Conservation (phyloP, 2,113 vertebrate genomes). For the Bubalus kerabau region DNA sequence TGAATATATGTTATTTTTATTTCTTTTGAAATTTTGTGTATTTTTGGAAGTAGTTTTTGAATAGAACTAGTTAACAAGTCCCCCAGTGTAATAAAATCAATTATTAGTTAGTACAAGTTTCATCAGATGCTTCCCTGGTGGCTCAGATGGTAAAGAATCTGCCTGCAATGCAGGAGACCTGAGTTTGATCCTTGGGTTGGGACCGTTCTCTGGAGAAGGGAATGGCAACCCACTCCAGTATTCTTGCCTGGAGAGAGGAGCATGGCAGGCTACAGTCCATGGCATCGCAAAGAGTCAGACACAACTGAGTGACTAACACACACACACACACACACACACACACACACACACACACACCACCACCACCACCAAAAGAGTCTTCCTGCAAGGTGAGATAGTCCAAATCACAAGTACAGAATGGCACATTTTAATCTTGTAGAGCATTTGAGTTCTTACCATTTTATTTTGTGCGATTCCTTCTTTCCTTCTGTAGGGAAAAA, state of each 20-base stretch:
- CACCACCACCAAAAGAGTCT: background rate
- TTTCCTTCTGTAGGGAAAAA: background rate
- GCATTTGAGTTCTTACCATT: background rate
- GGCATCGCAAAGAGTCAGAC: background rate
- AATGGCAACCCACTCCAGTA: background rate
- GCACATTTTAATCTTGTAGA: background rate
- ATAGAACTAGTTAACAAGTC: background rate
- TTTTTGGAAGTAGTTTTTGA: slow-evolving; percentile 19
- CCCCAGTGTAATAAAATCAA: background rate
- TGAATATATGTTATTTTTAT: background rate
- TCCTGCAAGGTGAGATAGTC: background rate
- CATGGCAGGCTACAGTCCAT: background rate
- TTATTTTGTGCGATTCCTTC: background rate
- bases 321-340: background rate
- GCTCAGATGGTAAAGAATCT: background rate
- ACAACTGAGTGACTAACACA: background rate
- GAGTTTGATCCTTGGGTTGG: background rate
- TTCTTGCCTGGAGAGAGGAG: background rate
- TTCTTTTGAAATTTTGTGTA: background rate
- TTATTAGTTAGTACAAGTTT: background rate
- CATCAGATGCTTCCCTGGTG: background rate
- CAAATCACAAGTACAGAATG: background rate
- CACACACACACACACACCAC: background rate
- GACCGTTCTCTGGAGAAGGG: background rate
- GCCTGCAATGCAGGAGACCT: background rate